phyloP scores from a whole-genome alignment of 1,140 invertebrate species.

The Cydia fagiglandana region DNA sequence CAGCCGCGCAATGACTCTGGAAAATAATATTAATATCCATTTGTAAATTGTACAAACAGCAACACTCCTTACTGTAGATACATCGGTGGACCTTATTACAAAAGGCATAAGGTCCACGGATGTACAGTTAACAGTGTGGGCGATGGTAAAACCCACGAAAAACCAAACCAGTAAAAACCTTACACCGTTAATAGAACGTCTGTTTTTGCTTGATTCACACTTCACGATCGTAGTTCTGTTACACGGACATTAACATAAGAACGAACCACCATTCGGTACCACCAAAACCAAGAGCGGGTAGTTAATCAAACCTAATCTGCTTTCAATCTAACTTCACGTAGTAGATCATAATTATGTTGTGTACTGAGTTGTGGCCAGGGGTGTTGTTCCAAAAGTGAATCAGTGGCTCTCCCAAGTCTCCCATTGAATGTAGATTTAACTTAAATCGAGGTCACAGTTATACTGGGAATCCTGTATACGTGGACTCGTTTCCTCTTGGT shows the following conservation, averaged over 20 bases:
- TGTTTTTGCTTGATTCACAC: conserved; percentile 42
- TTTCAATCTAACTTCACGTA: conserved; percentile 50
- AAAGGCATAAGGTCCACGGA: too few relatives aligned
- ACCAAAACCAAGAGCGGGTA: conserved; percentile 44
- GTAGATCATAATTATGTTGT: conserved; percentile 66
- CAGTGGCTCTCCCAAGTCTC: background rate
- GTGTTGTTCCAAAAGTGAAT: background rate
- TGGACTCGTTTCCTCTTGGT: background rate
- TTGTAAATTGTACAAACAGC: too few relatives aligned
- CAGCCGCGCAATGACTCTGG: background rate
- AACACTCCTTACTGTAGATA: too few relatives aligned
- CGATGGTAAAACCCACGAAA: background rate
- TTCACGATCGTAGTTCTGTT: conserved; percentile 30
- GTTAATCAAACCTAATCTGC: conserved; percentile 53
- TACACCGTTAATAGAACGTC: background rate
- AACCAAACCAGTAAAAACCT: background rate
- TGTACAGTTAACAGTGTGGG: too few relatives aligned
- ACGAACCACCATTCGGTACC: conserved; percentile 38
- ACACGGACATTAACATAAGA: conserved; percentile 38
- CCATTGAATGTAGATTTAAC: background rate
- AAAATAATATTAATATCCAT: too few relatives aligned
- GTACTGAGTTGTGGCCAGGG: conserved; percentile 47
- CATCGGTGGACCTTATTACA: too few relatives aligned
- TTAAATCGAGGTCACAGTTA: background rate
- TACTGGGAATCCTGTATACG: background rate